These are phyloP conservation scores for Actinemys pallida DNA, from an alignment of 2,113 vertebrate species.

Conservation along the genomic window DNA sequence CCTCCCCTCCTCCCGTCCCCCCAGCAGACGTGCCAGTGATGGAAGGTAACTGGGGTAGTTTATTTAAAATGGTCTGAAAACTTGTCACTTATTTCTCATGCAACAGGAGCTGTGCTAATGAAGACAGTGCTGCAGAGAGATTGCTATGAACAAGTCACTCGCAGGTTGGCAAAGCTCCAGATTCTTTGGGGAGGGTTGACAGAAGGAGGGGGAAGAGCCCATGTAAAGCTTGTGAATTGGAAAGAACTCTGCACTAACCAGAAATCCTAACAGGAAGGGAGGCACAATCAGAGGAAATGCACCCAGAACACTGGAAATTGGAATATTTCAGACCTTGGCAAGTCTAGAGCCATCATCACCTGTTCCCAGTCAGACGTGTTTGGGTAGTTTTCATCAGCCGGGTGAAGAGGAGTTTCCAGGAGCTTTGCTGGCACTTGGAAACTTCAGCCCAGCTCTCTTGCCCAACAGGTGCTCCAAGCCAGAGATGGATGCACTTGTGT, in stretches of 20 bases:
- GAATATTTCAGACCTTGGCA: not conserved
- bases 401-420: not conserved
- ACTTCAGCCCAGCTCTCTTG: not conserved
- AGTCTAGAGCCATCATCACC: not conserved
- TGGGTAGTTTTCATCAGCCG: not conserved
- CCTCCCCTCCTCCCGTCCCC: not conserved
- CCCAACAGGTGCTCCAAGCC: not conserved
- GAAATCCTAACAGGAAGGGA: conserved; percentile 69
- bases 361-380: not conserved
- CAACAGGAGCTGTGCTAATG: not conserved
- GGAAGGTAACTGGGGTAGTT: not conserved
- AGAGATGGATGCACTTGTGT: not conserved
- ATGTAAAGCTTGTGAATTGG: not conserved
- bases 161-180: not conserved
- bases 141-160: not conserved
- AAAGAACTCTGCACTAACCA: conserved; percentile 50
- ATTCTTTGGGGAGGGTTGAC: not conserved
- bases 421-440: not conserved
- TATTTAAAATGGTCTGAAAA: conserved; percentile 12
- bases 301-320: not conserved
- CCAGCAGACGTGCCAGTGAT: not conserved
- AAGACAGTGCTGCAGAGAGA: not conserved
- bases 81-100: not conserved
- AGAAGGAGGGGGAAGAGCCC: not conserved
- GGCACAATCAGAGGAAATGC: conserved; percentile 79